phyloP scores from a whole-genome alignment of 2,888 invertebrate species.

The Fragum fragum region DNA sequence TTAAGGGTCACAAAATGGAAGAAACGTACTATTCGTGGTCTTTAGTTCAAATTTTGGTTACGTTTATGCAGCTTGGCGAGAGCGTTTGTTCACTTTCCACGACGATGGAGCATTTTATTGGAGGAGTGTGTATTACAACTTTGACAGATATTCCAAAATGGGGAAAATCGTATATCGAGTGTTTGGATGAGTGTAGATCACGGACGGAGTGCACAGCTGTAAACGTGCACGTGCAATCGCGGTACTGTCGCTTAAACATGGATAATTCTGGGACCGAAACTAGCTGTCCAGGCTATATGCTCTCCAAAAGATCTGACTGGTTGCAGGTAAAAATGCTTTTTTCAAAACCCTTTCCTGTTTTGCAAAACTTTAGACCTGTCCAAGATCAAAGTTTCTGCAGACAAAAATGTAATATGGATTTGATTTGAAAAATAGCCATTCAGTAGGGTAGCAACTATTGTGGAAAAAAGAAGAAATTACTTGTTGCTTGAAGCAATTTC shows the following conservation, averaged over 20 bases:
- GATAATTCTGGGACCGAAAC: not conserved
- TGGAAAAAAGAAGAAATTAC: no score
- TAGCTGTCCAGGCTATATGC: not conserved
- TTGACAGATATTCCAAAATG: not conserved
- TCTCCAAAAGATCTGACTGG: not conserved
- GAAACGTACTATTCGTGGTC: no score
- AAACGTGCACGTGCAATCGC: not conserved
- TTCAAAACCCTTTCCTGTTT: no score
- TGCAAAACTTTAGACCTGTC: no score
- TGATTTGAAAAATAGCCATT: no score
- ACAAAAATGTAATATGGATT: no score
- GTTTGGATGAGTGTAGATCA: not conserved
- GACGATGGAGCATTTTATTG: slow-evolving; percentile 9
- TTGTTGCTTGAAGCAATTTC: no score
- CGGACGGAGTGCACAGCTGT: not conserved
- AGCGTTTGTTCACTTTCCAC: not conserved
- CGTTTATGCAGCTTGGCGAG: no score
- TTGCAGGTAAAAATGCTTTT: not conserved
- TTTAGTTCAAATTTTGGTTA: no score
- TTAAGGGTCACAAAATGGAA: no score
- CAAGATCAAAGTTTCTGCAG: no score
- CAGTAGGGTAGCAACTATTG: no score
- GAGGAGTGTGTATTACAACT: not conserved
- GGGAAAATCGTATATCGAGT: not conserved
- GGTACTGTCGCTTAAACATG: not conserved